Conservation (phyloP, 1,140 invertebrate genomes). For the Neocloeon triangulifer region DNA sequence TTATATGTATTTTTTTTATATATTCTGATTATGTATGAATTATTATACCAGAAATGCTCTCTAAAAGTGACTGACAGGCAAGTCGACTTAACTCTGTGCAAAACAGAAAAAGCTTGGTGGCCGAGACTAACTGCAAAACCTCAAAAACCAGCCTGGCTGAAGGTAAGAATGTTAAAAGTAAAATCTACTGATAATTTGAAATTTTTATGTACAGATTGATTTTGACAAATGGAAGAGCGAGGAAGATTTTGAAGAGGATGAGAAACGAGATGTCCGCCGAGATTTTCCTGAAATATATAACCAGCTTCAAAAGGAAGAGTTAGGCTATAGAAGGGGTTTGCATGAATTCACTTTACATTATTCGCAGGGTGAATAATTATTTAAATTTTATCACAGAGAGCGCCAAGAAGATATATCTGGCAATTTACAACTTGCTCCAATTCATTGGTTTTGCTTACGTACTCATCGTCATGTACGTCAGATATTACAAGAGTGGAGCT, state of each 20-base stretch:
- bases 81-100: constrained; percentile 52
- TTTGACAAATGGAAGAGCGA: constrained; percentile 65
- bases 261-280: constrained; percentile 28
- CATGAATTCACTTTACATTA: constrained; percentile 2
- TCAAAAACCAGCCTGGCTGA: constrained; percentile 72
- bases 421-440: constrained; percentile 79
- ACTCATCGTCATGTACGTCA: constrained; percentile 42
- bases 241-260: constrained; percentile 36
- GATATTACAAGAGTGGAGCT: constrained; percentile 47
- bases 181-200: constrained; percentile 3
- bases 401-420: constrained; percentile 62
- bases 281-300: constrained; percentile 60
- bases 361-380: constrained; percentile 6
- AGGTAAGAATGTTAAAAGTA: constrained; percentile 25
- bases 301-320: constrained; percentile 50
- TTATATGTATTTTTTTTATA: constrained; percentile 1
- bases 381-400: constrained; percentile 52
- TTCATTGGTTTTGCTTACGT: constrained; percentile 71
- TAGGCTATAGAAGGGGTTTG: constrained; percentile 50
- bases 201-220: constrained; percentile 37
- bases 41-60: constrained; percentile 20
- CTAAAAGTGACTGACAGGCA: constrained; percentile 45
- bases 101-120: constrained; percentile 52
- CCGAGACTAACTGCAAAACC: constrained; percentile 49
- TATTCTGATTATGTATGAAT: constrained; percentile 8